Evolutionary conservation across 1,140 invertebrate species (phyloP).

Genomic region (Eciton burchellii): DNA sequence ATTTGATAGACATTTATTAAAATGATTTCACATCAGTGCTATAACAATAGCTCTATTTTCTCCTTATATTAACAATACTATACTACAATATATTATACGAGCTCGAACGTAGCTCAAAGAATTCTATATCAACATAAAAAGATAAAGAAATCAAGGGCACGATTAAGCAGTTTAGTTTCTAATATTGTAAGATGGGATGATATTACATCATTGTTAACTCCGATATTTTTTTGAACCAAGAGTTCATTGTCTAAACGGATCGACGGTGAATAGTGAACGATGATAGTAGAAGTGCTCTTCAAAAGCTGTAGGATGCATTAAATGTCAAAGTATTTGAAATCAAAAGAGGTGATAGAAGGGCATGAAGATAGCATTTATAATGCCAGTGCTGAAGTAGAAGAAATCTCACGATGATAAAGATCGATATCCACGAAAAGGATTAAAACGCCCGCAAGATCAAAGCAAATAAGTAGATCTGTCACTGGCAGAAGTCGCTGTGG

Average conservation of each 20-base stretch:
- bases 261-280: constrained; percentile 11
- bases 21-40: too few relatives aligned
- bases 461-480: constrained; percentile 48
- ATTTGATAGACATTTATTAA: constrained; percentile 10
- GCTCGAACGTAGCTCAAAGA: too few relatives aligned
- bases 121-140: constrained; percentile 12
- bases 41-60: neutral
- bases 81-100: neutral
- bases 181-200: constrained; percentile 21
- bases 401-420: constrained; percentile 1
- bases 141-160: constrained; percentile 35
- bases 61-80: neutral
- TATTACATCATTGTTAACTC: neutral
- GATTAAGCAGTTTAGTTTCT: constrained; percentile 35
- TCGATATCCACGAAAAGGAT: constrained; percentile 23
- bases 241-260: constrained; percentile 54
- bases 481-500: constrained; percentile 4
- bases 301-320: constrained; percentile 33
- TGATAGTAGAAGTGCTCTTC: constrained; percentile 5
- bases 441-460: constrained; percentile 43
- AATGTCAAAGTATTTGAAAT: constrained; percentile 51
- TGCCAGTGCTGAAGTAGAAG: neutral
- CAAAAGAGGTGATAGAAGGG: constrained; percentile 27
- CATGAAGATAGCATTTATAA: neutral
- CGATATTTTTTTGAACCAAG: constrained; percentile 57